Base-by-base conservation (phyloP, 1,140 invertebrate genomes). In the Whitmania pigra region DNA sequence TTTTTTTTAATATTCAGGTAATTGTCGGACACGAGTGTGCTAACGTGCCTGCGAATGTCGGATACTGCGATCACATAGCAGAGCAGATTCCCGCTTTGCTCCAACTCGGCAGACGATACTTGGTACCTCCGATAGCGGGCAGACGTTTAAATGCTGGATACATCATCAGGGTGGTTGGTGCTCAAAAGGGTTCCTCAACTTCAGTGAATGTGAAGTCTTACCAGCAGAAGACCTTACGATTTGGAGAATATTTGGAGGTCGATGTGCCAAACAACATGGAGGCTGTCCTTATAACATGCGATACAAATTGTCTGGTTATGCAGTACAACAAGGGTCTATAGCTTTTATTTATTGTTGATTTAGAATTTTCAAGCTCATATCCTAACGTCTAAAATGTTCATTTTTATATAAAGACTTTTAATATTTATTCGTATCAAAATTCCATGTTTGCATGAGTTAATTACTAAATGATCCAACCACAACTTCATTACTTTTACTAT, bases 11-110 rank as follows among this genome's bases (percentile, higher is more conserved):
- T 15, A 49, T 49, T 49, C 43, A 49, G 67, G 67, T 68, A 11
- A 68, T 68, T 40, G 29, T 29, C 15, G 67, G 67, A 25, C 67
- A 68, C 67, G 67, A 68, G 27, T 68, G 67, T 40, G 67, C 67
- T 25, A 68, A 68, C 27, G 67, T 68, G 40, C 67, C 67, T 11
- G 22, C 36, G 31, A 68, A 25, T 0, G 29, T 36, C 31, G 17
- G 29, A 36, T 68, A 36, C 27, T 68, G 67, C 67, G 67, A 68
- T 36, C 67, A 68, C 67, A 68, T 68, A 40, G 29, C 67, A 36
- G 67, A 68, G 27, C 67, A 68, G 67, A 68, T 68, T 36, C 67
- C 67, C 2, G 29, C 67, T n/a, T 29, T 68, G 25, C 18, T 15
- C 67, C 67, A 68, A 40, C 29, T 68, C 17, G 67, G 67, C 29